Evolutionary conservation across 1,140 invertebrate species (phyloP).

Genomic region (Panagrolaimus sp.): DNA sequence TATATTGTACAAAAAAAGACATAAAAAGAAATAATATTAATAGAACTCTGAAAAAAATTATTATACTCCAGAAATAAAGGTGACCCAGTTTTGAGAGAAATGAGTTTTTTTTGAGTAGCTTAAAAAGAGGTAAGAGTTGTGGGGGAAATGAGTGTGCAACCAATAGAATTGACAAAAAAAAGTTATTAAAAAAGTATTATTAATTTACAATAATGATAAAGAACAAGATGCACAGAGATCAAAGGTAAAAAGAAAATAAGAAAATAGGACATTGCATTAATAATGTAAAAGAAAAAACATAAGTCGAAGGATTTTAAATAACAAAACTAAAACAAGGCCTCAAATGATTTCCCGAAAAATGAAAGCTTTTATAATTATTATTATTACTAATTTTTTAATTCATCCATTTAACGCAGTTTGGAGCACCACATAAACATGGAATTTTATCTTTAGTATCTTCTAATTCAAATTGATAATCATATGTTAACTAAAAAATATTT

Average conservation of each 20-base stretch:
- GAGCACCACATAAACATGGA: constrained; percentile 92
- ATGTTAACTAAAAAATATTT: constrained; percentile 77
- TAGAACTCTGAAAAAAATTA: neutral
- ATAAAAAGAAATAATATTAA: constrained; percentile 11
- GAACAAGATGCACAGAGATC: neutral
- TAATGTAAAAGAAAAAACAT: neutral
- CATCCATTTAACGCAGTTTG: constrained; percentile 99
- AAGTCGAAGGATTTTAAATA: neutral
- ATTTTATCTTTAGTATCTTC: constrained; percentile 98
- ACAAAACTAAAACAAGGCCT: neutral
- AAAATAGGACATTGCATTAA: constrained; percentile 8
- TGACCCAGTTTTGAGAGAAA: constrained; percentile 9
- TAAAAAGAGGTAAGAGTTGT: constrained; percentile 5
- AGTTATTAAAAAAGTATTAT: constrained; percentile 1
- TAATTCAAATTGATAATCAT: constrained; percentile 99
- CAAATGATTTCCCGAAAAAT: neutral
- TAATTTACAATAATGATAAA: neutral
- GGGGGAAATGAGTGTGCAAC: neutral
- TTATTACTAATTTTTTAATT: constrained; percentile 65
- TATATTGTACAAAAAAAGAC: constrained; percentile 6
- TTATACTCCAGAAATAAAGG: neutral
- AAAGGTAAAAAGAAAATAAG: neutral
- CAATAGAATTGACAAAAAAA: neutral
- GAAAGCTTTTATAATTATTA: too few species aligned
- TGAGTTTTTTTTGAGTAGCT: constrained; percentile 13